phyloP scores from a whole-genome alignment of 2,113 vertebrate species.

The Hemiscyllium ocellatum region DNA sequence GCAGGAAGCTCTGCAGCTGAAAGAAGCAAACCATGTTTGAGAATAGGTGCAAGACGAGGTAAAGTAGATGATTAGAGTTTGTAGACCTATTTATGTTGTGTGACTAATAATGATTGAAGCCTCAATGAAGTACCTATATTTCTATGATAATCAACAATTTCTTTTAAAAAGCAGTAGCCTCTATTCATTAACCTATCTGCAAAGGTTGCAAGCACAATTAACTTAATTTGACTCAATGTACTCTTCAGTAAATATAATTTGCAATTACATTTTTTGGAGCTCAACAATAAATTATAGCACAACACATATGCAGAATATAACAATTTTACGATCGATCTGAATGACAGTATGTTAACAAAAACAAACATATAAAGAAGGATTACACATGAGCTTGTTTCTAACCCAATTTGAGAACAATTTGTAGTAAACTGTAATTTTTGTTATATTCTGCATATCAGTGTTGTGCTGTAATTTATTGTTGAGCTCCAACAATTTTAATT shows the following conservation, averaged over 20 bases:
- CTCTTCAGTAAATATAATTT: background rate
- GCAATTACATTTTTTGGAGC: background rate
- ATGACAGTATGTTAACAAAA: no score
- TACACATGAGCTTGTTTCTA: no score
- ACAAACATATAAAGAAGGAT: no score
- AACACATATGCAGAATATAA: background rate
- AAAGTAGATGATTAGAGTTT: background rate
- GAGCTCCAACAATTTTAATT: no score
- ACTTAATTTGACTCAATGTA: background rate
- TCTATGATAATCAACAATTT: background rate
- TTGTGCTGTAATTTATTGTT: no score
- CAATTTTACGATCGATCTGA: no score
- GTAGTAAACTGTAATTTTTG: no score
- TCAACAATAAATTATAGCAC: background rate
- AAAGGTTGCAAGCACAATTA: background rate
- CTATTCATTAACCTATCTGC: background rate
- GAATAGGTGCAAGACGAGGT: background rate
- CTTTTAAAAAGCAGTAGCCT: background rate
- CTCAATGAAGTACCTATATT: background rate
- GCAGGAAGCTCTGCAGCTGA: background rate
- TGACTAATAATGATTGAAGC: background rate
- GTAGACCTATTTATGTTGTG: background rate
- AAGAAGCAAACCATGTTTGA: background rate
- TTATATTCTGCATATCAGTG: no score
- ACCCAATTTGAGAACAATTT: no score